These are phyloP conservation scores for Nemopilema nomurai DNA, from an alignment of 30 jellyfish, hydroid and myxozoan genomes.

Conservation along the genomic window DNA sequence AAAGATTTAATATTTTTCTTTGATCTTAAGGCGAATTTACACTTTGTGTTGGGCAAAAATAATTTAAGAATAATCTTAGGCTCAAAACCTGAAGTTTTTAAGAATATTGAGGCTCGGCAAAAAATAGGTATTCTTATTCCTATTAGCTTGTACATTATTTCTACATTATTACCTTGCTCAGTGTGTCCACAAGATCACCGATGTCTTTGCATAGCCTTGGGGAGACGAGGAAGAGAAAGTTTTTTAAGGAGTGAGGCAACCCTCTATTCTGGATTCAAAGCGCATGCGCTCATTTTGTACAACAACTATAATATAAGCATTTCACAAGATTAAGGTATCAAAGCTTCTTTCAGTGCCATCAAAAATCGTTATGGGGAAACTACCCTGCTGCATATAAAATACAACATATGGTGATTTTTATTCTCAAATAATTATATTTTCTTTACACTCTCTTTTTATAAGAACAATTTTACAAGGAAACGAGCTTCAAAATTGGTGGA, in stretches of 20 bases:
- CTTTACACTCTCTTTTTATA: not conserved
- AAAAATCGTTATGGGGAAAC: not conserved
- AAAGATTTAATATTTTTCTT: not conserved
- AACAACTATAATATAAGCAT: not conserved
- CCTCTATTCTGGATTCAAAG: not conserved
- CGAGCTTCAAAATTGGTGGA: not conserved
- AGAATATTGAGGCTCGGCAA: not conserved
- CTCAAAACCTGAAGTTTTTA: not conserved
- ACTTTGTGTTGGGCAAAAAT: not conserved
- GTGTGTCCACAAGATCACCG: not conserved
- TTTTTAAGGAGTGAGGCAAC: not conserved
- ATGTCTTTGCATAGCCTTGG: not conserved
- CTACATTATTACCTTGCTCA: not conserved
- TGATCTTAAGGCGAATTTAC: not conserved
- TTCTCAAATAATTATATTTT: not conserved
- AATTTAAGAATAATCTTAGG: not conserved
- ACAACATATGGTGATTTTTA: not conserved
- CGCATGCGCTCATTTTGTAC: not conserved
- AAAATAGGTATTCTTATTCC: not conserved
- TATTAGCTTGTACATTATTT: not conserved
- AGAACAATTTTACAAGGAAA: not conserved
- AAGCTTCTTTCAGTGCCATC: not conserved
- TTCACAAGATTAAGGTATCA: not conserved
- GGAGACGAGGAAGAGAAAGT: not conserved
- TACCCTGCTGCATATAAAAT: not conserved